phyloP scores from a whole-genome alignment of 2,113 vertebrate genomes.

The Nibea albiflora region DNA sequence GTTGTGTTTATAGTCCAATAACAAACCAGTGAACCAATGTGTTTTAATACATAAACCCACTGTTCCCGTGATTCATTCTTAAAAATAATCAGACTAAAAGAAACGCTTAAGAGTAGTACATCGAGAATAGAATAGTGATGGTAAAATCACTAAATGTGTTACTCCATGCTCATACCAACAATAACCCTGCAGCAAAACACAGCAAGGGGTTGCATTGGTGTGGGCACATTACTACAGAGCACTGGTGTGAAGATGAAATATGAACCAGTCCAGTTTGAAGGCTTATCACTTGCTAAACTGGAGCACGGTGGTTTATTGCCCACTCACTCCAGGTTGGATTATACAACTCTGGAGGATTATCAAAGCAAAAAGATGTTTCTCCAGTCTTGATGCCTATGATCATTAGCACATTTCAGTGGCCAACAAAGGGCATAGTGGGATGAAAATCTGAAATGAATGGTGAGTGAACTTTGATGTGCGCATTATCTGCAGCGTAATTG shows the following conservation, averaged over 20 bases:
- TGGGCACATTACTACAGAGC: slow-evolving; percentile 9
- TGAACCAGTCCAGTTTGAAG: slow-evolving; percentile 14
- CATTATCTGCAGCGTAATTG: not conserved
- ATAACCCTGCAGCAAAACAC: not conserved
- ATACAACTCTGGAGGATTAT: slow-evolving; percentile 2
- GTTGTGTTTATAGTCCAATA: not conserved
- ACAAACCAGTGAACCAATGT: not conserved
- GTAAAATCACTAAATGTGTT: not conserved
- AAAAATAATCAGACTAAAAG: not conserved
- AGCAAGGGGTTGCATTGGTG: not conserved
- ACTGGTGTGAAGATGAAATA: slow-evolving; percentile 17
- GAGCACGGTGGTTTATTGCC: not conserved
- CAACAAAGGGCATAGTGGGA: slow-evolving; percentile 5
- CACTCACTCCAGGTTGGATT: not conserved
- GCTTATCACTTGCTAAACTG: slow-evolving; percentile 1
- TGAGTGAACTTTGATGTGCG: not conserved
- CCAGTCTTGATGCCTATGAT: not conserved
- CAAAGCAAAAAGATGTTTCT: not conserved
- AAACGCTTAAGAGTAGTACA: not conserved
- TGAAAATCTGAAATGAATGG: not conserved
- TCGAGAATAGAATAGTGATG: not conserved
- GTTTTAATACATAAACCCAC: not conserved
- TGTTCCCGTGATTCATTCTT: not conserved
- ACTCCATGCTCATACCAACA: slow-evolving; percentile 2
- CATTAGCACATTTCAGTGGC: not conserved